Evolutionary conservation across 1,140 invertebrate genomes (phyloP).

Genomic region (Heliconius nattereri): DNA sequence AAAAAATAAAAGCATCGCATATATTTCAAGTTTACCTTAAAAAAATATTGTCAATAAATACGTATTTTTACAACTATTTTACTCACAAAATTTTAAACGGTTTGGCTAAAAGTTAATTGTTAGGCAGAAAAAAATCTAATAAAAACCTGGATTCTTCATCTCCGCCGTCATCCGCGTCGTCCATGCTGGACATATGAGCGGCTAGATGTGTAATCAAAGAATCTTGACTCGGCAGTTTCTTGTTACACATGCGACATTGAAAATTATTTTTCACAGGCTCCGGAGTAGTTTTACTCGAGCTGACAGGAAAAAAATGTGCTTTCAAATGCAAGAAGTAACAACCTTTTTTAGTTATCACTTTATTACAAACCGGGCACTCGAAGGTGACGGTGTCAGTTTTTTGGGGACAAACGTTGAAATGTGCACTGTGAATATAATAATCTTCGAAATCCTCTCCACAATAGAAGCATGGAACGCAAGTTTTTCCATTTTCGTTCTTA

Average conservation of each 20-base stretch:
- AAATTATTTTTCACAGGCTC: slow-evolving; percentile 32
- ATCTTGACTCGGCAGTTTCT: slow-evolving; percentile 61
- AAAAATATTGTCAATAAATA: too few species aligned
- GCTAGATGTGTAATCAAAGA: slow-evolving; percentile 70
- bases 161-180: slow-evolving; percentile 47
- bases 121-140: background rate
- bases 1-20: background rate
- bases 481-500: slow-evolving; percentile 35
- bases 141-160: slow-evolving; percentile 61
- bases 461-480: slow-evolving; percentile 61
- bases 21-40: too few species aligned
- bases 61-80: too few species aligned
- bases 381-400: slow-evolving; percentile 43
- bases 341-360: slow-evolving; percentile 45
- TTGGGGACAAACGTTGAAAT: slow-evolving; percentile 57
- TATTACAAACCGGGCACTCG: slow-evolving; percentile 60
- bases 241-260: slow-evolving; percentile 70
- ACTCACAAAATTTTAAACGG: too few species aligned
- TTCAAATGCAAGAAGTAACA: slow-evolving; percentile 63
- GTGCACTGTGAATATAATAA: slow-evolving; percentile 55
- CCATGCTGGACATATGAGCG: slow-evolving; percentile 71
- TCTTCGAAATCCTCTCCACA: slow-evolving; percentile 59
- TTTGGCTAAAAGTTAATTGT: too few species aligned
- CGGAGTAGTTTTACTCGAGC: slow-evolving; percentile 16
- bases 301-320: slow-evolving; percentile 46